Evolutionary conservation across 2,113 vertebrate species (phyloP).

Genomic region (Podocnemis expansa): DNA sequence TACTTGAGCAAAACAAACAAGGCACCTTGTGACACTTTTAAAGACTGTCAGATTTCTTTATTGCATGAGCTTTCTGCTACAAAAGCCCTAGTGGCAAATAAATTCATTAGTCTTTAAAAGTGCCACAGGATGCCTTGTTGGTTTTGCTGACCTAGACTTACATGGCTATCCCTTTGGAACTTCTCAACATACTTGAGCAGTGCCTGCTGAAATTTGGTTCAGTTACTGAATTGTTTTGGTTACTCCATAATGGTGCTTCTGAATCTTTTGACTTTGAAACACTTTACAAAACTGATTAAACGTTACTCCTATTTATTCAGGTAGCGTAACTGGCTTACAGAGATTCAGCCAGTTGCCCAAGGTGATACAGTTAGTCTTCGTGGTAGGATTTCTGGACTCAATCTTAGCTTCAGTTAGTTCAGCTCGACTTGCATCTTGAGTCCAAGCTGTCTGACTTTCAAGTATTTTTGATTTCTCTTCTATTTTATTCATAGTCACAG

Average conservation of each 20-base stretch:
- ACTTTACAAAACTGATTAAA: neutral
- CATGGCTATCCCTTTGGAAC: no score
- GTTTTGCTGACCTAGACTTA: no score
- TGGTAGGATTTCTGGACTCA: neutral
- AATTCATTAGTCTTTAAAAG: no score
- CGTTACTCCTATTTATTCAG: neutral
- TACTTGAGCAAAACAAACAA: no score
- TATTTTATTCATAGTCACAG: neutral
- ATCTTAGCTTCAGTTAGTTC: neutral
- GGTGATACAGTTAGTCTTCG: neutral
- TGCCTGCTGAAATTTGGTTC: neutral
- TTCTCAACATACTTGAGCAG: no score
- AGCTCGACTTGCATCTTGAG: neutral
- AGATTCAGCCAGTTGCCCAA: neutral
- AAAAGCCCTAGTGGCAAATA: no score
- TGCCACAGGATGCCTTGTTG: no score
- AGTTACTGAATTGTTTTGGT: neutral
- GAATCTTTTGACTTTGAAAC: neutral
- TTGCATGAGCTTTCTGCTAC: no score
- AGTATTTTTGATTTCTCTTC: neutral
- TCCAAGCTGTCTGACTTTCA: neutral
- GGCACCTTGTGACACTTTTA: no score
- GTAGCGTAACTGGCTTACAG: neutral
- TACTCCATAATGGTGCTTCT: neutral
- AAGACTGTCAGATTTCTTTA: no score